These are phyloP conservation scores for Cephus pulcher DNA, from an alignment of 2,888 invertebrate genomes.

Conservation along the genomic window DNA sequence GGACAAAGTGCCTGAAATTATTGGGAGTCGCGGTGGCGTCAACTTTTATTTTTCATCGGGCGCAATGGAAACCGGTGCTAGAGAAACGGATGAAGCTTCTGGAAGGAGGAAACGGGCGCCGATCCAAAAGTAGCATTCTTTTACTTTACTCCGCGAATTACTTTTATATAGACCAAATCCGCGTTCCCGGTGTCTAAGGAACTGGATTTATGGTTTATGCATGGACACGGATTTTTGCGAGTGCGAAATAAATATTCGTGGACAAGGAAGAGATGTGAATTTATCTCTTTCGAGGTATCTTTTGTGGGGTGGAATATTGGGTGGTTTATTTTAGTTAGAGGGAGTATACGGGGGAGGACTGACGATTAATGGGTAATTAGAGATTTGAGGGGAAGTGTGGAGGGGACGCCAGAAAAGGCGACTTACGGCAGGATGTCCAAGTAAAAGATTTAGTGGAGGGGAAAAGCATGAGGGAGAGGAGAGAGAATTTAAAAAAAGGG, in stretches of 20 bases:
- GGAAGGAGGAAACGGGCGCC: not conserved
- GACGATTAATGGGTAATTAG: not conserved
- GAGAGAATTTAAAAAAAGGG: not conserved
- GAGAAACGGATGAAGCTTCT: not conserved
- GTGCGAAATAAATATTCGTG: not conserved
- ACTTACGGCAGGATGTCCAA: not conserved
- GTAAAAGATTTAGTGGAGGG: not conserved
- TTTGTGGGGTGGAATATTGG: not conserved
- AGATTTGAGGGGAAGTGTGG: not conserved
- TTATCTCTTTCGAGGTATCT: not conserved
- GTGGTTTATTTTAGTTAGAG: not conserved
- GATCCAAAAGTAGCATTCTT: not conserved
- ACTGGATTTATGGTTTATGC: not conserved
- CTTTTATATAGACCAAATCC: not conserved
- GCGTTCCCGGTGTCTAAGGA: not conserved
- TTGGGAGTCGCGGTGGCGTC: not conserved
- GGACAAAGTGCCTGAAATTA: not conserved
- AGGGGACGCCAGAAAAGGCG: not conserved
- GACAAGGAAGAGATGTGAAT: not conserved
- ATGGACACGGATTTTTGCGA: not conserved
- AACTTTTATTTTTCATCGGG: not conserved
- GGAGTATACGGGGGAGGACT: not conserved
- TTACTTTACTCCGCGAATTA: too few relatives aligned
- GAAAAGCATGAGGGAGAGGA: too few relatives aligned
- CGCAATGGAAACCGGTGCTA: not conserved